Percentiles rank a stretch among this genome's conserved stretches.
Conservation (phyloP, 2,113 vertebrate genomes). For the Leptobrachium ailaonicum region DNA sequence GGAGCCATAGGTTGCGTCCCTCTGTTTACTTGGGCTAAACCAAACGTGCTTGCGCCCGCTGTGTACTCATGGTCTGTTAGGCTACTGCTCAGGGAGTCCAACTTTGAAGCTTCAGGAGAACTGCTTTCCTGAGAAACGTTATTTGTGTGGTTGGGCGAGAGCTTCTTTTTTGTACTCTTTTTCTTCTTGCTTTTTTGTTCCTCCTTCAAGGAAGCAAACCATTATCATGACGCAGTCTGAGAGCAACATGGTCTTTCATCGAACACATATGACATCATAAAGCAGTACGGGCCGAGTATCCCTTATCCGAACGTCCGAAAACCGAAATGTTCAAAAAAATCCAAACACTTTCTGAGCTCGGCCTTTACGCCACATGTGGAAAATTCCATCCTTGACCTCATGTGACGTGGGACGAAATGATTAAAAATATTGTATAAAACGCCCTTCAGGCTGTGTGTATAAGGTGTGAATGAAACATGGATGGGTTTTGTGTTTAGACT, state of each 20-base stretch:
- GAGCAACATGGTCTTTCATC: not conserved
- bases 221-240: constrained; percentile 38
- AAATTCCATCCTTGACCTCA: too few species aligned
- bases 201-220: constrained; percentile 78
- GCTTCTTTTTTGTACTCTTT: constrained; percentile 93
- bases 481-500: too few species aligned
- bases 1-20: constrained; percentile 91
- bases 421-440: too few species aligned
- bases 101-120: constrained; percentile 81
- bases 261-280: constrained; percentile 10
- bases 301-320: too few species aligned
- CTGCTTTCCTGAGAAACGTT: constrained; percentile 85
- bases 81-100: constrained; percentile 84
- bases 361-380: too few species aligned
- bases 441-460: too few species aligned
- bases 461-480: too few species aligned
- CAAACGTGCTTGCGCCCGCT: constrained; percentile 72
- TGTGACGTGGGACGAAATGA: too few species aligned
- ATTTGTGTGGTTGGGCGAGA: constrained; percentile 68
- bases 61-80: constrained; percentile 89
- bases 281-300: not conserved
- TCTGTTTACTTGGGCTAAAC: constrained; percentile 73
- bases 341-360: too few species aligned
- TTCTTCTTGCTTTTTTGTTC: constrained; percentile 96
- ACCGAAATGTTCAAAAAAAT: too few species aligned